Evolutionary conservation across 2,888 invertebrate species (phyloP).

Genomic region (Oligia strigilis): DNA sequence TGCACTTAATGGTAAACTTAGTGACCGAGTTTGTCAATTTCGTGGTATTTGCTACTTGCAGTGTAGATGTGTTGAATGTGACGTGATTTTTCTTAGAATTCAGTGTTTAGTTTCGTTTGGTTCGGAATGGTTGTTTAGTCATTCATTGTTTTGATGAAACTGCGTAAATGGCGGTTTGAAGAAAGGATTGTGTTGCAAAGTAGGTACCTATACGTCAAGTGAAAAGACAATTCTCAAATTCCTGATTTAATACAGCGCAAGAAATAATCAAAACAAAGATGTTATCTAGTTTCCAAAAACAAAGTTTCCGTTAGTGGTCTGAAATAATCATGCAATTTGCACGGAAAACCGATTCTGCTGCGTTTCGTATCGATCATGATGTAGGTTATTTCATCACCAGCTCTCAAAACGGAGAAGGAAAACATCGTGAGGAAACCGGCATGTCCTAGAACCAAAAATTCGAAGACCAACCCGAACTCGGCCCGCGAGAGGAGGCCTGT

Average conservation of each 20-base stretch:
- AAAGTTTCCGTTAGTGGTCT: background rate
- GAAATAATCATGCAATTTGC: background rate
- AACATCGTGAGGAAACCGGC: too few species aligned
- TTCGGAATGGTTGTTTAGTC: constrained; percentile 17
- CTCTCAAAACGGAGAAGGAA: too few species aligned
- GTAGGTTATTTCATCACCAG: background rate
- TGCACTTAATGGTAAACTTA: constrained; percentile 42
- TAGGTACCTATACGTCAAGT: background rate
- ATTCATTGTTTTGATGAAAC: constrained; percentile 21
- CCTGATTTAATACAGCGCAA: background rate
- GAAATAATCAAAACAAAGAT: background rate
- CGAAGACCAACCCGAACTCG: too few species aligned
- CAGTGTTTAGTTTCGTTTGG: background rate
- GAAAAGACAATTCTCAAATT: background rate
- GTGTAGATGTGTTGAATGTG: constrained; percentile 27
- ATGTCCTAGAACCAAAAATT: too few species aligned
- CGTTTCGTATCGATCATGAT: too few species aligned
- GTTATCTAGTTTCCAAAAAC: background rate
- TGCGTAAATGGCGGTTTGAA: background rate
- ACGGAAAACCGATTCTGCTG: background rate
- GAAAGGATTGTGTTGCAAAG: background rate
- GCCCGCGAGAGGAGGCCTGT: too few species aligned
- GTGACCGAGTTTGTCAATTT: constrained; percentile 60
- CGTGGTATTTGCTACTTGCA: constrained; percentile 37
- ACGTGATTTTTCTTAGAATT: constrained; percentile 50